Evolutionary conservation across 2,888 invertebrate genomes (phyloP).

Genomic region (Syrista parreyssii): DNA sequence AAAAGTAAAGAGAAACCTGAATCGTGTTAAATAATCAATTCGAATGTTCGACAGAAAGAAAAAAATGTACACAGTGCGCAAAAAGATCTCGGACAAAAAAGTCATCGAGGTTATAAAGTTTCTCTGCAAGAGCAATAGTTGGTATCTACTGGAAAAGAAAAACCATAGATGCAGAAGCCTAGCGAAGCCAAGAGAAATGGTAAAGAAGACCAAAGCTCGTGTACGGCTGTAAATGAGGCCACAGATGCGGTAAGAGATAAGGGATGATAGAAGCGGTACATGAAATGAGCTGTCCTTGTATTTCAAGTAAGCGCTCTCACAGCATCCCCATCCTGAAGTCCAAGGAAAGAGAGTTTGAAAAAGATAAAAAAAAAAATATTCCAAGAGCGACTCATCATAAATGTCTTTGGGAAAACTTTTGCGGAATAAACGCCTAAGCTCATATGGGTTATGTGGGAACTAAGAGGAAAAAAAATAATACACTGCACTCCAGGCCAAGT

Average conservation of each 20-base stretch:
- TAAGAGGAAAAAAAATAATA: background rate
- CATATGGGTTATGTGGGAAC: background rate
- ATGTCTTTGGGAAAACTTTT: background rate
- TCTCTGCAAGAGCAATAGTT: background rate
- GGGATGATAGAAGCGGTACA: conserved; percentile 54
- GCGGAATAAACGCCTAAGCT: background rate
- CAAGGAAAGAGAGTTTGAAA: background rate
- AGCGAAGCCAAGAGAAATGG: background rate
- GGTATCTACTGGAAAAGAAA: background rate
- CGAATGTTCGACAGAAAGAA: background rate
- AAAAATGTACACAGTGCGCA: background rate
- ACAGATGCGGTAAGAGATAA: conserved; percentile 55
- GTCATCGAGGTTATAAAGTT: background rate
- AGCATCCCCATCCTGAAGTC: background rate
- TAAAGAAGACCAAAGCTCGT: conserved; percentile 37
- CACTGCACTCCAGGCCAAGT: background rate
- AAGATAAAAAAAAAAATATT: background rate
- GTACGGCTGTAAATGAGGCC: conserved; percentile 59
- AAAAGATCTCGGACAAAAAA: background rate
- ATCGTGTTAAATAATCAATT: background rate
- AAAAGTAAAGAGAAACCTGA: background rate
- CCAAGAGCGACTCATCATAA: background rate
- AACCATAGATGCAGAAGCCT: background rate
- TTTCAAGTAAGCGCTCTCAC: background rate
- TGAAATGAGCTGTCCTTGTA: conserved; percentile 54